Evolutionary conservation across 1,140 invertebrate genomes (phyloP), one percentile per base, ranked within the genome.

Genomic region (Akabosia matsudoensis): DNA sequence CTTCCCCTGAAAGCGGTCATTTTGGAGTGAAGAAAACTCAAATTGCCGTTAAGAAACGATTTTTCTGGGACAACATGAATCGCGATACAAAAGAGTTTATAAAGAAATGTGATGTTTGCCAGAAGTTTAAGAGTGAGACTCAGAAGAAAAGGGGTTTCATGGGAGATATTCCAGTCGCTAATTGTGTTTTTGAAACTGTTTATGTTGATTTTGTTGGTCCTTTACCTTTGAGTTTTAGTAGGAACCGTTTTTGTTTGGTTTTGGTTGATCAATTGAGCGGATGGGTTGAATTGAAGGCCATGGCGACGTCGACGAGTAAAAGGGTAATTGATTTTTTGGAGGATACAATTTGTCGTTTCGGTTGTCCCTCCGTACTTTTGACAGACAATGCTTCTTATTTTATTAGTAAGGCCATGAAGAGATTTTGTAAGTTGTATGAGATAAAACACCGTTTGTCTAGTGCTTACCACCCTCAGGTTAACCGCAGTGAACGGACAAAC

Each of bases 401-500:
- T 54, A 72, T 54, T 33, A 31, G 51, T 4, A 77, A 76, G 0
- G 51, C n/a, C 4, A 24, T 76, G 0, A 74, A 71, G 37, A 70
- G 71, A 30, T 64, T 79, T 34, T 76, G 72, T 51, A 22, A 54
- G 24, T 33, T 74, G 54, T 79, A 74, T 74, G 22, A 33, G 7
- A 51, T 79, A 14, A 28, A 51, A n/a, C 74, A 75, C 18, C 14
- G 24, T 1, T 82, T 80, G 16, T 82, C 80, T 0, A 82, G 84
- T 0, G 51, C 82, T 0, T 86, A 87, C 74, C 84, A 85, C 76
- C 83, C 85, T 1, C 81, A 84, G 72, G 79, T 83, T 0, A 86
- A 87, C 72, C 82, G 83, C 0, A 83, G 83, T 0, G 86, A 87
- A 78, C 72, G 85, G 22, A 83, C 83, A 87, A 73, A 56, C n/a